A percentile compares a stretch with the other conserved stretches of the same genome.
phyloP scores from a whole-genome alignment of 1,140 invertebrate species.

The Brachionus koreanus region DNA sequence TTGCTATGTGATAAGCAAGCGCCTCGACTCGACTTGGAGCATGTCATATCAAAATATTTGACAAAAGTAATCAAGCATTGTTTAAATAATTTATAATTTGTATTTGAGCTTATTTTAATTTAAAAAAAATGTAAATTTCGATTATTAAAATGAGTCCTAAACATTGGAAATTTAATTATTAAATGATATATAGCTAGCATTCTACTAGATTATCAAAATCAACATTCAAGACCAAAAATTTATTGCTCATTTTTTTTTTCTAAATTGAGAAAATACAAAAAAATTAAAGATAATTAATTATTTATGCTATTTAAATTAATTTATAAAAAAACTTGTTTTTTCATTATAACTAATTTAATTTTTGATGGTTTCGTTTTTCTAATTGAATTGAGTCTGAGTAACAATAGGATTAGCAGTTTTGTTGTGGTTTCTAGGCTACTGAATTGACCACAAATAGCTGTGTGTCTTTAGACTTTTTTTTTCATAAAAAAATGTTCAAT shows the following conservation, averaged over 20 bases:
- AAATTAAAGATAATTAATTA: not conserved
- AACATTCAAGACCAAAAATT: not conserved
- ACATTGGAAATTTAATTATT: not conserved
- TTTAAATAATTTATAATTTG: not conserved
- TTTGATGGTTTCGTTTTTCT: not conserved
- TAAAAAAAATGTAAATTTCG: not conserved
- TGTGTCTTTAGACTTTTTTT: no score
- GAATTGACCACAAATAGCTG: no score
- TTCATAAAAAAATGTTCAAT: no score
- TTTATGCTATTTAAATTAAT: not conserved
- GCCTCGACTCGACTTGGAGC: not conserved
- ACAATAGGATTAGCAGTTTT: not conserved
- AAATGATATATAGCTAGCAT: not conserved
- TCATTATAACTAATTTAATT: not conserved
- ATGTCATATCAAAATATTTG: not conserved
- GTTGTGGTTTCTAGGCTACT: not conserved
- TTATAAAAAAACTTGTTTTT: not conserved
- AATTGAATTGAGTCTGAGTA: not conserved
- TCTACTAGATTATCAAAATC: not conserved
- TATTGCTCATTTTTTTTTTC: not conserved
- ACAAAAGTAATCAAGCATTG: not conserved
- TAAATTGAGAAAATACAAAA: not conserved
- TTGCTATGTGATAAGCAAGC: not conserved
- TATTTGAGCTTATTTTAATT: not conserved
- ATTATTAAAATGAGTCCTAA: not conserved